Evolutionary conservation across 2,888 invertebrate genomes (phyloP), one percentile per base, ranked within the genome.

Genomic region (Andrena camellia): DNA sequence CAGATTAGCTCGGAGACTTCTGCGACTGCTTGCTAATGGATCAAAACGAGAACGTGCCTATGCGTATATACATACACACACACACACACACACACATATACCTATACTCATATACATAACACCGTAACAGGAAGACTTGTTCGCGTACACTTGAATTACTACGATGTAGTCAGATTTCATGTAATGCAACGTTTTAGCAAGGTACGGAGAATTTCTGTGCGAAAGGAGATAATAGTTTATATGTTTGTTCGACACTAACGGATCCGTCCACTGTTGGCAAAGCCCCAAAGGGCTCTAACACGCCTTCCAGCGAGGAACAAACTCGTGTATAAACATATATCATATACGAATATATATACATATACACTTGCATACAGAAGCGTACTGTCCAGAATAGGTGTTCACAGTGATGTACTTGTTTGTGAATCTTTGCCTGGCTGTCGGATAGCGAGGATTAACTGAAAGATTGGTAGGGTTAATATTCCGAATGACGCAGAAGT

Each of bases 211-310:
- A 78, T 60, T 23, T 59, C n/a, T 35, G 2, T n/a, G 5, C 57
- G 10, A 23, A 26, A n/a, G 33, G 29, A 42, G 35, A 42, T 20
- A n/a, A 42, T 31, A 60, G 31, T 60, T 31, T 60, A 8, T 60
- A 59, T 17, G 42, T 48, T 35, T 13, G 23, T 68, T 68, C 13
- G 50, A 52, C 8, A 20, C 50, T 35, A 59, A 29, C 59, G 29
- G 62, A 20, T 78, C 71, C 78, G 78, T 80, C 78, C 78, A 80
- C 10, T 67, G 66, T 71, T 62, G 67, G 42, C 26, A 54, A 52
- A 67, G 42, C 60, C 33, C 48, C 20, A 20, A n/a, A n/a, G 62
- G 62, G 48, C 33, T 54, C 52, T 33, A 23, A 35, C 42, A 23
- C 31, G 26, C 57, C 54, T 57, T 69, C 26, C 57, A 42, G 52